phyloP scores from a whole-genome alignment of 1,140 invertebrate genomes.

The Latrodectus geometricus region DNA sequence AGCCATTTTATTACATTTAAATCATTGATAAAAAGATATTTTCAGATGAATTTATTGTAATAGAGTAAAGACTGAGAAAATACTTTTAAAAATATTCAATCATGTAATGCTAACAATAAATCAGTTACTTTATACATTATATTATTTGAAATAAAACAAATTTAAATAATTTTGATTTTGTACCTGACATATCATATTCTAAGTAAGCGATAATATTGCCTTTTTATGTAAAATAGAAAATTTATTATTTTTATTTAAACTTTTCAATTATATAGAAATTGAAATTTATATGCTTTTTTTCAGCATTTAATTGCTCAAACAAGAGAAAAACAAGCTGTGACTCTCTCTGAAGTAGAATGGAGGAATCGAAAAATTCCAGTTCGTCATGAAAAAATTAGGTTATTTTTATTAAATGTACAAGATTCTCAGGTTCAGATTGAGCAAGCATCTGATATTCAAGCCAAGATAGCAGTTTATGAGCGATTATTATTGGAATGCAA shows the following conservation, averaged over 20 bases:
- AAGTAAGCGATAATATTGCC: neutral
- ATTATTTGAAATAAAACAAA: too few relatives aligned
- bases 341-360: constrained; percentile 89
- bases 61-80: too few relatives aligned
- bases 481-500: constrained; percentile 94
- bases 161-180: too few relatives aligned
- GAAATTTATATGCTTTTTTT: neutral
- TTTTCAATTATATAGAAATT: neutral
- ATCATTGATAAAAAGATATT: too few relatives aligned
- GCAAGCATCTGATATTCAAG: constrained; percentile 75
- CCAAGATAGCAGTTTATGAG: constrained; percentile 87
- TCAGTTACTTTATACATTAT: too few relatives aligned
- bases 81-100: too few relatives aligned
- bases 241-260: neutral
- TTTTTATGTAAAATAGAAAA: neutral
- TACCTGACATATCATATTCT: too few relatives aligned
- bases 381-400: constrained; percentile 82
- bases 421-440: constrained; percentile 81
- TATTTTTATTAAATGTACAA: constrained; percentile 84
- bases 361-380: constrained; percentile 82
- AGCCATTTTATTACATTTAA: too few relatives aligned
- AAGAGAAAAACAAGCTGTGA: constrained; percentile 80
- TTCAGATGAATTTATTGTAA: too few relatives aligned
- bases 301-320: constrained; percentile 87
- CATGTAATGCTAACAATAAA: too few relatives aligned